phyloP scores from a whole-genome alignment of 2,797 vertebrate species.

The Menidia menidia region DNA sequence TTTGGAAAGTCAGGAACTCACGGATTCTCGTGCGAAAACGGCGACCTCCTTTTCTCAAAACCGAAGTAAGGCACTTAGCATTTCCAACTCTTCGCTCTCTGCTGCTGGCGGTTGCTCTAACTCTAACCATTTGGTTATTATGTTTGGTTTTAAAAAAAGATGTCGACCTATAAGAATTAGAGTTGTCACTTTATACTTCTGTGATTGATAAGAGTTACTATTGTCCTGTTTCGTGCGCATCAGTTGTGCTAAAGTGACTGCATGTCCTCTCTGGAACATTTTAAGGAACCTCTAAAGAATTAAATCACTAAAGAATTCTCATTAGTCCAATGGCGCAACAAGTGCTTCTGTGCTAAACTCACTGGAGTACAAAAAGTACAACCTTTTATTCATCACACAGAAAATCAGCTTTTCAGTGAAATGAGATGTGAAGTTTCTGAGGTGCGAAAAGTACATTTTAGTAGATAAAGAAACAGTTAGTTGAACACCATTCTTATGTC shows the following conservation, averaged over 20 bases:
- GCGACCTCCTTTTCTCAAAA: constrained; percentile 77
- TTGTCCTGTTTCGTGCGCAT: background rate
- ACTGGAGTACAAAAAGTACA: background rate
- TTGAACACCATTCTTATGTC: background rate
- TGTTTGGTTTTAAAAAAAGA: background rate
- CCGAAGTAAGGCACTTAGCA: constrained; percentile 82
- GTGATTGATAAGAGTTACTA: background rate
- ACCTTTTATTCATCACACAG: too few relatives aligned
- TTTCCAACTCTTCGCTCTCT: constrained; percentile 63
- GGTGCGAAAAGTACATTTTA: background rate
- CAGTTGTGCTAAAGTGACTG: too few relatives aligned
- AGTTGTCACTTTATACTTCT: constrained; percentile 11
- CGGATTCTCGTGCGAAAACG: constrained; percentile 78
- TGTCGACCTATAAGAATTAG: constrained; percentile 5
- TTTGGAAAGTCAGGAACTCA: constrained; percentile 76
- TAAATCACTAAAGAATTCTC: too few relatives aligned
- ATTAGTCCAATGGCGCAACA: background rate
- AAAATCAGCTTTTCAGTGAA: too few relatives aligned
- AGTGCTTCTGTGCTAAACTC: background rate
- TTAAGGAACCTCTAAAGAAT: too few relatives aligned
- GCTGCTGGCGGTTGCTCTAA: constrained; percentile 33
- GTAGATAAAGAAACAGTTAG: background rate
- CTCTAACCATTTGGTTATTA: constrained; percentile 14
- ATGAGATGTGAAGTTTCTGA: background rate
- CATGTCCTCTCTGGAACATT: too few relatives aligned